phyloP scores from a whole-genome alignment of 2,113 vertebrate species.

The Tachysurus fulvidraco region DNA sequence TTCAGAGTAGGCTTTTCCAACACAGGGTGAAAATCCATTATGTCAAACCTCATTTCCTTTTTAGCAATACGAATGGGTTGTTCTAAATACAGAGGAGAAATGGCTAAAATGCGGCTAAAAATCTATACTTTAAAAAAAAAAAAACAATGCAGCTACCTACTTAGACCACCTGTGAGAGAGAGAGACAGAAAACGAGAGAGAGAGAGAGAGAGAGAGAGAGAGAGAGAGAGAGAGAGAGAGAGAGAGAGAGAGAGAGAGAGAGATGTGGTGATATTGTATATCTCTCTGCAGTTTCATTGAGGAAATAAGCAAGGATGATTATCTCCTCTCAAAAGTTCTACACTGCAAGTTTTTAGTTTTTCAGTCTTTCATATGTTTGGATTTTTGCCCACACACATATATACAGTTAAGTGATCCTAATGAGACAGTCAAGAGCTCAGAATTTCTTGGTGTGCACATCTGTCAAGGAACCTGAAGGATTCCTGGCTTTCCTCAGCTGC shows the following conservation, averaged over 20 bases:
- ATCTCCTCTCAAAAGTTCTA: conserved; percentile 12
- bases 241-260: conserved; percentile 42
- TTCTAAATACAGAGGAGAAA: conserved; percentile 70
- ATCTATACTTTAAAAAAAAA: conserved; percentile 48
- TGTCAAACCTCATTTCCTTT: conserved; percentile 79
- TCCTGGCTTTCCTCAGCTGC: conserved; percentile 18
- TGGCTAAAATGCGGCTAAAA: conserved; percentile 60
- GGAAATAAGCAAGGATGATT: conserved; percentile 38
- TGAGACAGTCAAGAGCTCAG: neutral
- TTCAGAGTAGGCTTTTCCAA: conserved; percentile 61
- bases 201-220: conserved; percentile 41
- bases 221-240: conserved; percentile 44
- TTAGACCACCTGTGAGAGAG: conserved; percentile 52
- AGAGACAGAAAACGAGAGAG: conserved; percentile 45
- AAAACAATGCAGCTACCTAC: conserved; percentile 63
- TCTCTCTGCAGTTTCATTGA: conserved; percentile 18
- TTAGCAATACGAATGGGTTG: conserved; percentile 70
- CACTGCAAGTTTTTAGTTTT: conserved; percentile 11
- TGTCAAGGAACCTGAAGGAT: conserved; percentile 10
- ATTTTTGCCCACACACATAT: neutral
- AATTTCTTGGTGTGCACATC: conserved; percentile 8
- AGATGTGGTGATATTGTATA: conserved; percentile 42
- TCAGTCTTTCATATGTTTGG: conserved; percentile 13
- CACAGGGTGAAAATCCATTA: conserved; percentile 76
- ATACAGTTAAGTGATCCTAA: neutral